A percentile compares a stretch with the other conserved stretches of the same genome.
These are phyloP conservation scores for Cololabis saira DNA, from an alignment of 2,113 vertebrate genomes.

Conservation along the genomic window DNA sequence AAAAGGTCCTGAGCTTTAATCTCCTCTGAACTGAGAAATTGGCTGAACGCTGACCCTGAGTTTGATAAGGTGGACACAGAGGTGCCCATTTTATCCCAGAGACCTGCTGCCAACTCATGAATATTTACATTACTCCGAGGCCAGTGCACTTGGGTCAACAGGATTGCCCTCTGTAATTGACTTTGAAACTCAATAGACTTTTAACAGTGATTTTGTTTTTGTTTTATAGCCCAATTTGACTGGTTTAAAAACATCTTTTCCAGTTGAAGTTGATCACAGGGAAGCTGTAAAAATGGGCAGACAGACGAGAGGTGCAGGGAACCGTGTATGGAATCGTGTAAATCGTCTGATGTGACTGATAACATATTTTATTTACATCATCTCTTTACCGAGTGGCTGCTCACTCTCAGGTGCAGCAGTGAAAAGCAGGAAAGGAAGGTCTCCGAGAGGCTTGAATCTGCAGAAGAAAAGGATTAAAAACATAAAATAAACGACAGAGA, in stretches of 20 bases:
- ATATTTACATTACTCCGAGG: conserved; percentile 60
- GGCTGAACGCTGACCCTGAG: conserved; percentile 46
- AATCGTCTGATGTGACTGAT: conserved; percentile 2
- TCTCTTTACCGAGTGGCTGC: too few species aligned
- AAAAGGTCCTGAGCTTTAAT: conserved; percentile 28
- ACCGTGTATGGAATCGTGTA: too few species aligned
- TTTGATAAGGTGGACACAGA: conserved; percentile 54
- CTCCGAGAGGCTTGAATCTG: conserved; percentile 20
- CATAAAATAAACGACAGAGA: conserved; percentile 20
- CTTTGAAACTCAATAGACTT: conserved; percentile 50
- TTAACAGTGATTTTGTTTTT: conserved; percentile 37
- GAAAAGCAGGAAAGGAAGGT: conserved; percentile 17
- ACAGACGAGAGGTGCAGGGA: not conserved
- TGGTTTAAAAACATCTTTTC: conserved; percentile 18
- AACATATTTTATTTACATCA: conserved; percentile 32
- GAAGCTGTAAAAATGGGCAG: not conserved
- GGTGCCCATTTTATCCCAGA: conserved; percentile 43
- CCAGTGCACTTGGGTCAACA: conserved; percentile 40
- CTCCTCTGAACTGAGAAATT: conserved; percentile 31
- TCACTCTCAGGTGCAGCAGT: conserved; percentile 22
- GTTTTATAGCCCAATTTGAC: conserved; percentile 37
- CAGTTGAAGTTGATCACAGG: conserved; percentile 7
- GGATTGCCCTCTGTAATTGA: conserved; percentile 48
- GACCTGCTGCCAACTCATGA: conserved; percentile 52
- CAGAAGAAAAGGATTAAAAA: not conserved